Evolutionary conservation across 64 coral and sea anemone genomes (phyloP).

Genomic region (Dendronephthya gigantea): DNA sequence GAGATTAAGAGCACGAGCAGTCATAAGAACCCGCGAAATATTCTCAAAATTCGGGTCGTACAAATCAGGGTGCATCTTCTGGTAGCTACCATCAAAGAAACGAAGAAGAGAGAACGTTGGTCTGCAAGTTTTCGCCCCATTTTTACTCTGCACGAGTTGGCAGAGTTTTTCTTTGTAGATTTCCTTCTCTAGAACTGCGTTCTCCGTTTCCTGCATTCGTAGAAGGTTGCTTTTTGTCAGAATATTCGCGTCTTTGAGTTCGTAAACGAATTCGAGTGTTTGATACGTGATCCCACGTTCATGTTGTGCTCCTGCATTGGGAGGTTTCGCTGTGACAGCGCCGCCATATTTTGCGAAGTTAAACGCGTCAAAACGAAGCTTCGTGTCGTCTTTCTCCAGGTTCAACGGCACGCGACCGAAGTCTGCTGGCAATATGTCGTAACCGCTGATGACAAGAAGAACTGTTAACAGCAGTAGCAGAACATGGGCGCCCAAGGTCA

Average conservation of each 20-base stretch:
- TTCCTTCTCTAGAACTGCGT: conserved; percentile 5
- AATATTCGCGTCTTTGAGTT: conserved; percentile 25
- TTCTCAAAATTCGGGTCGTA: conserved; percentile 43
- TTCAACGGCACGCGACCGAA: neutral
- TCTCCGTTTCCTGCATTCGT: conserved; percentile 23
- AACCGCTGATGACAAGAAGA: neutral
- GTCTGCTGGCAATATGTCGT: neutral
- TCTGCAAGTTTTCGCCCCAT: neutral
- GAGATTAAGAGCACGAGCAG: neutral
- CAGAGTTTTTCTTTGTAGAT: conserved; percentile 37
- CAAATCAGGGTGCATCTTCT: conserved; percentile 1
- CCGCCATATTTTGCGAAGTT: neutral
- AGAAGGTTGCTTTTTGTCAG: conserved; percentile 33
- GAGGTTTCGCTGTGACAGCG: neutral
- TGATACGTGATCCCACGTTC: neutral
- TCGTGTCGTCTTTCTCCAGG: neutral
- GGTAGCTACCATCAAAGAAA: conserved; percentile 53
- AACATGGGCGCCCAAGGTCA: neutral
- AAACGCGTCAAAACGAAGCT: neutral
- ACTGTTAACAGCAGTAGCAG: neutral
- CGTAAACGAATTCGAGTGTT: conserved; percentile 20
- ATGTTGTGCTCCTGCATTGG: neutral
- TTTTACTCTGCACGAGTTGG: neutral
- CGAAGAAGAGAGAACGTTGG: conserved; percentile 33
- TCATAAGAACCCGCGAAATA: conserved; percentile 28